Percentiles rank a stretch among this genome's conserved stretches.
These are phyloP conservation scores for Prunella fulvescens DNA, from an alignment of 2,113 vertebrate genomes.

Conservation along the genomic window DNA sequence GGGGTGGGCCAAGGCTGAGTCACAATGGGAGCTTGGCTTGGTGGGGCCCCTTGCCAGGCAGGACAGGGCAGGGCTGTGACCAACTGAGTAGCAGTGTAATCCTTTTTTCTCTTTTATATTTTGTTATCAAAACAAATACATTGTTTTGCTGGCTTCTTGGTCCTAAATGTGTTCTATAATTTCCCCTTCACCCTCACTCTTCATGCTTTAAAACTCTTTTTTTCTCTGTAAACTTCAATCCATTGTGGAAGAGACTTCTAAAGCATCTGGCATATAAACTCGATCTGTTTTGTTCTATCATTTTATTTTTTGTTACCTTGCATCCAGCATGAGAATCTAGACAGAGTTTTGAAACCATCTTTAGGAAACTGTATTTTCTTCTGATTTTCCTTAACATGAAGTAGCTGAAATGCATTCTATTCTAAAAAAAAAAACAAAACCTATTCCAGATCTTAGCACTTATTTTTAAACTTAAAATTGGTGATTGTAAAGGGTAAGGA, in stretches of 20 bases:
- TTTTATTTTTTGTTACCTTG: not conserved
- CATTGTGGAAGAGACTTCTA: not conserved
- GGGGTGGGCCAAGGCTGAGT: too few species aligned
- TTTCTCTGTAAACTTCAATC: not conserved
- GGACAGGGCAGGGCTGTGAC: not conserved
- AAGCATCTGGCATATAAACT: not conserved
- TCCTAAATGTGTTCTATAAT: not conserved
- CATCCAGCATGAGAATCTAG: not conserved
- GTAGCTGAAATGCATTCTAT: not conserved
- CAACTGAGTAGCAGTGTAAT: not conserved
- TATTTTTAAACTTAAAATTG: not conserved
- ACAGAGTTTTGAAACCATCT: not conserved
- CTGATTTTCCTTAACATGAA: not conserved
- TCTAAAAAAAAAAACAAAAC: not conserved
- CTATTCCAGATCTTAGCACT: not conserved
- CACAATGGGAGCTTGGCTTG: not conserved
- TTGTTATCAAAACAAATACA: not conserved
- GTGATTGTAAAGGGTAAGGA: not conserved
- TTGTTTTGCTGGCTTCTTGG: not conserved
- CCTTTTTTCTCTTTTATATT: not conserved
- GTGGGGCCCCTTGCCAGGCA: too few species aligned
- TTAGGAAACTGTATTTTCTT: not conserved
- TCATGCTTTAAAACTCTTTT: not conserved
- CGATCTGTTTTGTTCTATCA: not conserved
- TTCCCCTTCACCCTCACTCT: fast-evolving